These are phyloP conservation scores for Cephus pulcher DNA, from an alignment of 2,888 invertebrate species.

Conservation along the genomic window DNA sequence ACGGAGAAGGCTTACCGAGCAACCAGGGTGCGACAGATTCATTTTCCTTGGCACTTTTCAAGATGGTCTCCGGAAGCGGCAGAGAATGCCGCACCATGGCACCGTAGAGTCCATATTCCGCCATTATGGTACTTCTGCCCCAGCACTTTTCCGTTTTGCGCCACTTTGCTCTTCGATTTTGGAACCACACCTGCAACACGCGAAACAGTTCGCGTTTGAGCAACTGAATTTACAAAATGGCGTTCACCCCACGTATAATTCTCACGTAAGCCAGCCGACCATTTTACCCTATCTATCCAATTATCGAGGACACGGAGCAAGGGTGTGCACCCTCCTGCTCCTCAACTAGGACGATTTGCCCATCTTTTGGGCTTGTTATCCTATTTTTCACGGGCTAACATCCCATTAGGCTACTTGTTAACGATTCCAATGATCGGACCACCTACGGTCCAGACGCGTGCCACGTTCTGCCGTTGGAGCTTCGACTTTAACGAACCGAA, in stretches of 20 bases:
- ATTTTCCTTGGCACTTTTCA: slow-evolving; percentile 97
- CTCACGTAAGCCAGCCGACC: neutral
- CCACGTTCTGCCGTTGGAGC: slow-evolving; percentile 35
- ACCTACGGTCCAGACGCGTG: slow-evolving; percentile 54
- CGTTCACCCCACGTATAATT: slow-evolving; percentile 9
- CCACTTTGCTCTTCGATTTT: slow-evolving; percentile 99
- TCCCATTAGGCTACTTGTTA: slow-evolving; percentile 56
- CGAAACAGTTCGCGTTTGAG: neutral
- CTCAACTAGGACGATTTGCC: neutral
- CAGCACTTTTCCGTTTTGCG: slow-evolving; percentile 99
- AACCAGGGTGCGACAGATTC: slow-evolving; percentile 99
- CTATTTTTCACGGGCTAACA: slow-evolving; percentile 43
- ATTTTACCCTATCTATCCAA: slow-evolving; percentile 22
- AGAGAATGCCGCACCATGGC: slow-evolving; percentile 99
- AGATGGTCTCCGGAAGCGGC: slow-evolving; percentile 97
- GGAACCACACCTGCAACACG: slow-evolving; percentile 94
- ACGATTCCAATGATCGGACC: slow-evolving; percentile 48
- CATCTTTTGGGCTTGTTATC: slow-evolving; percentile 31
- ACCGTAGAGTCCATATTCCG: slow-evolving; percentile 98
- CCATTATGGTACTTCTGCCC: slow-evolving; percentile 99
- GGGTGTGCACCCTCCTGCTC: slow-evolving; percentile 6
- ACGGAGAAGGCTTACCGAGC: slow-evolving; percentile 79
- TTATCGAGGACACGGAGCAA: slow-evolving; percentile 22
- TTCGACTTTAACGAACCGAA: slow-evolving; percentile 52
- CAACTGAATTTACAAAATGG: neutral